Evolutionary conservation across 2,797 vertebrate species (phyloP).

Genomic region (Alca torda): DNA sequence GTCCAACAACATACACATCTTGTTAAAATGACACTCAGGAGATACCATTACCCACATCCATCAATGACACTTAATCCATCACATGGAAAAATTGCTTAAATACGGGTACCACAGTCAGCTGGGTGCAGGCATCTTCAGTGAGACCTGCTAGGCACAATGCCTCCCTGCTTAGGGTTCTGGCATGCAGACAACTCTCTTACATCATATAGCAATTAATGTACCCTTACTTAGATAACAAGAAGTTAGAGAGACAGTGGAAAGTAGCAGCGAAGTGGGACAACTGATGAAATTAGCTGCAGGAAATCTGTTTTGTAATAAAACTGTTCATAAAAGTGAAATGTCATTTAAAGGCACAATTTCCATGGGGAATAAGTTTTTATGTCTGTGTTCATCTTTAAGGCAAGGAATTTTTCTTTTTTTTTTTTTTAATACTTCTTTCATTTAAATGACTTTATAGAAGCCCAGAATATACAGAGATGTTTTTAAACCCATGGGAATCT

Average conservation of each 20-base stretch:
- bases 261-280: constrained; percentile 14
- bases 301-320: constrained; percentile 74
- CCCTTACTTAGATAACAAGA: constrained; percentile 38
- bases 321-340: constrained; percentile 70
- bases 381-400: constrained; percentile 44
- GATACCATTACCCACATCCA: constrained; percentile 67
- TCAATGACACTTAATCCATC: constrained; percentile 74
- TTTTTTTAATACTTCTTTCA: neutral
- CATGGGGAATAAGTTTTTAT: constrained; percentile 64
- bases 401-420: neutral
- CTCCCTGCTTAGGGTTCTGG: constrained; percentile 25
- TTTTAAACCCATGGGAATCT: constrained; percentile 15
- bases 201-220: constrained; percentile 64
- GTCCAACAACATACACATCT: constrained; percentile 69
- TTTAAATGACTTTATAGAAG: constrained; percentile 46
- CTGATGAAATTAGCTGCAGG: constrained; percentile 57
- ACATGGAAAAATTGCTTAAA: constrained; percentile 67
- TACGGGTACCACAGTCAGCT: constrained; percentile 37
- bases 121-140: constrained; percentile 4
- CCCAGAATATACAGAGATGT: neutral
- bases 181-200: constrained; percentile 41
- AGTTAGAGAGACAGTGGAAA: constrained; percentile 24
- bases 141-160: neutral
- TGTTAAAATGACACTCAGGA: constrained; percentile 73
- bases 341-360: constrained; percentile 67